Base-by-base conservation (phyloP, 2,797 vertebrate genomes). In the Lophius americanus region DNA sequence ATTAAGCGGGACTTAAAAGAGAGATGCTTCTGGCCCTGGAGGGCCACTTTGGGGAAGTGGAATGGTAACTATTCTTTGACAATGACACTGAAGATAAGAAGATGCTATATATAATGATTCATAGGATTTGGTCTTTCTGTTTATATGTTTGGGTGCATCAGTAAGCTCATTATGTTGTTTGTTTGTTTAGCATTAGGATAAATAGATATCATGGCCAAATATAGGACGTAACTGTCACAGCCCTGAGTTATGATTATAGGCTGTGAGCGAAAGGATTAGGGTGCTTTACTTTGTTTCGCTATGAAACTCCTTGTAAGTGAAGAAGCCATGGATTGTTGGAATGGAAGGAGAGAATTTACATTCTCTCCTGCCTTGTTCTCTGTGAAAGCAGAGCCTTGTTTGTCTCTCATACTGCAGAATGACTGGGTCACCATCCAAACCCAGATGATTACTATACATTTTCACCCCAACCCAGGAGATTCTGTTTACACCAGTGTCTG, bases 181-280 rank as follows among this genome's bases (percentile, higher is more conserved):
- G 83, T 82, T 79, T 82, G 81, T 73, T 70, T 65, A 57, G 69
- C 74, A 83, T 87, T 81, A 85, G 69, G 70, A 83, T 63, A 73
- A 82, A 78, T 83, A 72, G 77, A 79, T 83, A 70, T 78, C 75
- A 66, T 60, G 68, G 70, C 78, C 78, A 86, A 81, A 87, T 77
- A 81, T 82, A 88, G 83, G 76, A 84, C 63, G 61, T 76, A 74
- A 68, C 74, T 84, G 80, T 84, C 67, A 37, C 48, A 64, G 64
- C 68, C 38, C 57, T 80, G 79, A 88, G 84, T 90, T 90, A 85
- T 88, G 82, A 87, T 88, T 79, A 84, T 87, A 78, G 74, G 78
- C 77, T 85, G 66, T 90, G 89, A 92, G 87, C 89, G 81, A 84
- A 89, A 87, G 90, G 83, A 84, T 86, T 68, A 81, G 79, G 73